Conservation (phyloP, 2,888 invertebrate genomes). For the Torymus auratus region DNA sequence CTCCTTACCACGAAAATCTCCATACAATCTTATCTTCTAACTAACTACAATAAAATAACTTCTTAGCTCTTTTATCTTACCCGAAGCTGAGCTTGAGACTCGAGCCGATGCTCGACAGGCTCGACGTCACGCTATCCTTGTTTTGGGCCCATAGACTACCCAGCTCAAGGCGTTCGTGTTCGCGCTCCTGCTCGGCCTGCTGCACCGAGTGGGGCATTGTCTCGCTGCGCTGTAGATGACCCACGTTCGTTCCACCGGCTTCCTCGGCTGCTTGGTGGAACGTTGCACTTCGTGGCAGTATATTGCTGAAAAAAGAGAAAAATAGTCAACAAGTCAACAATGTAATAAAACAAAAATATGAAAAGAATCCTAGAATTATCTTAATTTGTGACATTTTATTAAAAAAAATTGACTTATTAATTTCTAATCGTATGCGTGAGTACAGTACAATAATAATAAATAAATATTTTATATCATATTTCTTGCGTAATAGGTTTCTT, state of each 20-base stretch:
- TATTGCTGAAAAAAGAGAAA: conserved; percentile 63
- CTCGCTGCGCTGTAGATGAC: conserved; percentile 73
- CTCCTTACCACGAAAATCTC: conserved; percentile 17
- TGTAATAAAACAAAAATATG: conserved; percentile 12
- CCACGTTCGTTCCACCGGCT: conserved; percentile 65
- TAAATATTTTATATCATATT: no score
- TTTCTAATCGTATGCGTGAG: no score
- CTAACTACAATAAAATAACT: conserved; percentile 1
- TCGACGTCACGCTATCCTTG: conserved; percentile 82
- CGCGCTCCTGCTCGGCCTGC: conserved; percentile 74
- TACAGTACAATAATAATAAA: no score
- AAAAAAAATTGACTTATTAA: no score
- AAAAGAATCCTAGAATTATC: neutral
- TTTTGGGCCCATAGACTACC: conserved; percentile 74
- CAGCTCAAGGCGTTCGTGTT: conserved; percentile 73
- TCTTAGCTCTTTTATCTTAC: conserved; percentile 77
- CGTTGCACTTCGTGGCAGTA: conserved; percentile 76
- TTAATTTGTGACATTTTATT: neutral
- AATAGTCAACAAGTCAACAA: conserved; percentile 35
- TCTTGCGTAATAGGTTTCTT: no score
- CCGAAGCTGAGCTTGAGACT: conserved; percentile 91
- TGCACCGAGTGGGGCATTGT: conserved; percentile 75
- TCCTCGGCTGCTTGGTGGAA: conserved; percentile 75
- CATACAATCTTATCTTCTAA: conserved; percentile 4
- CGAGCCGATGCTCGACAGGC: conserved; percentile 88